Conservation (phyloP, 2,797 vertebrate species). For the Eidolon dupreanum region DNA sequence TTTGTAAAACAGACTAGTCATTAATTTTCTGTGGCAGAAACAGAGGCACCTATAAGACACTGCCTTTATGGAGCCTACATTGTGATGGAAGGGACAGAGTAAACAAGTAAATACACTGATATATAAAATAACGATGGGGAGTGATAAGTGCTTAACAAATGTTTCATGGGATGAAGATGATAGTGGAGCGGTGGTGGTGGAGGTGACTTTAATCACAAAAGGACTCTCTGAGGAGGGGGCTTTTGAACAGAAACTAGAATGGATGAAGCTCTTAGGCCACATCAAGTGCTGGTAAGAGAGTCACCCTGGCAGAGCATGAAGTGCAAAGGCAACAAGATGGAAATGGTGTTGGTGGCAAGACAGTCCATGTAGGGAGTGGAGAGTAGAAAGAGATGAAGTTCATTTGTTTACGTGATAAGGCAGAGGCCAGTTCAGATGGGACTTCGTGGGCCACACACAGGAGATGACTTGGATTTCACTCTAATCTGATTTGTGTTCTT, state of each 20-base stretch:
- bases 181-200: no score
- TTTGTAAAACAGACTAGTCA: background rate
- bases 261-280: background rate
- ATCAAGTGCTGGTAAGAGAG: background rate
- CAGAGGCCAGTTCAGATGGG: rapidly evolving
- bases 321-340: background rate
- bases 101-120: background rate
- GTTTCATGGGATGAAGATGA: background rate
- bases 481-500: background rate
- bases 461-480: background rate
- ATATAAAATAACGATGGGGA: background rate
- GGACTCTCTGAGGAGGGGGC: background rate
- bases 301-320: background rate
- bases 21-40: background rate
- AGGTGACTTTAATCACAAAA: background rate
- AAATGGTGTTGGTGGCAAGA: background rate
- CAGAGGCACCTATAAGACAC: background rate
- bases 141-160: background rate
- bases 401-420: background rate
- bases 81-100: background rate
- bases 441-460: background rate
- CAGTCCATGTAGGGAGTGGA: rapidly evolving
- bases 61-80: background rate
- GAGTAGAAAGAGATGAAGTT: background rate
- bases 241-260: background rate